Evolutionary conservation across 2,888 invertebrate species (phyloP), one percentile per base, ranked within the genome.

Genomic region (Sepiola atlantica): DNA sequence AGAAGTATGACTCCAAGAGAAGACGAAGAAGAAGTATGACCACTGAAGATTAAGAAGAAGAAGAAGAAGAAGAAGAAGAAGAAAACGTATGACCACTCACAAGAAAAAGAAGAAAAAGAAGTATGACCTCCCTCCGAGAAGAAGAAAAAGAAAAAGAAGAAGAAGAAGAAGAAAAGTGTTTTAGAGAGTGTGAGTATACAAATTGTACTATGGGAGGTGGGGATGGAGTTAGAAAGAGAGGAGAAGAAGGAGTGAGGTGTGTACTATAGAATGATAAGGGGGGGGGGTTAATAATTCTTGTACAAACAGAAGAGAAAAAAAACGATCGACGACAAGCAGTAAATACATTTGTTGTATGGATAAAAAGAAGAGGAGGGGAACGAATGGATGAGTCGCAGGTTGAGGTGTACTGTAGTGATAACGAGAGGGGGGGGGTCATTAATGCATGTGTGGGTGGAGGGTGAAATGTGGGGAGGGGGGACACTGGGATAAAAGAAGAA

Each of bases 301-400:
- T 77, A n/a, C 77, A 77, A 32, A n/a, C 32, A n/a, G 77, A 77
- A 32, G 77, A 32, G n/a, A 77, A 77, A 45, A 45, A 45, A 45
- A 45, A 45, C 45, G 77, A 77, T 4, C n/a, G 32, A 77, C n/a
- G n/a, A 77, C 77, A 77, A 77, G 77, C 77, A 77, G 77, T 77
- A 77, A 77, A 32, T 77, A 32, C 77, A 77, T 77, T 77, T 77
- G 77, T 77, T 77, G 77, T 20, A 20, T n/a, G 77, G 77, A 77
- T 77, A 77, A 77, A 77, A 77, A 77, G 77, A 77, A 32, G 77
- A 77, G 77, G n/a, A 77, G 77, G 77, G n/a, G 32, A 77, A 77
- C 77, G 32, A 77, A 77, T 32, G 4, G 12, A 77, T n/a, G 77
- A 77, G 77, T 77, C 16, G 16, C n/a, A n/a, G 77, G 77, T 77